Base-by-base conservation (phyloP, 1,140 invertebrate genomes). In the Himalopsyche phryganea region DNA sequence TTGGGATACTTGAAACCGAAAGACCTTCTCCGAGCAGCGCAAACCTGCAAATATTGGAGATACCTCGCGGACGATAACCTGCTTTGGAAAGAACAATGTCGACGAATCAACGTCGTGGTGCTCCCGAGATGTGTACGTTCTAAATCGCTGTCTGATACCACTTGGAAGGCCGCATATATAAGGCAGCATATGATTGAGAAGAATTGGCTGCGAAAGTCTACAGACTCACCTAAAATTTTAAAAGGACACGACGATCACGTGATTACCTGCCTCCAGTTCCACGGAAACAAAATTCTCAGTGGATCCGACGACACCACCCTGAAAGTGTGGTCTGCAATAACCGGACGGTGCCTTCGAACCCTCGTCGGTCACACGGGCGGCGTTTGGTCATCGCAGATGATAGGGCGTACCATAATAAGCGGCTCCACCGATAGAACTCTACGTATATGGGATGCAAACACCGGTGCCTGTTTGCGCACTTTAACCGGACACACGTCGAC, bases 321-420 rank as follows among this genome's bases (percentile, higher is more conserved):
- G 0, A 96, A 95, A 81, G 92, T 98, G 15, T 98, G 95, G 94
- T 94, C 90, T 6, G 91, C 90, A 0, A 83, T 86, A 10, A 92
- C 89, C 7, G 94, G 92, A 58, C 66, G 95, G 90, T 98, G 95
- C 69, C 76, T 97, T 48, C 84, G 91, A 52, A 98, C 92, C 1
- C 78, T 99, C 55, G 84, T 91, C 18, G 96, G 96, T 3, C 97
- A 99, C 71, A 96, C 93, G 0, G 97, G 97, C 36, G 97, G 97
- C 10, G 97, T 99, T 18, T 99, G 97, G 97, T 96, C 93, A 1
- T 96, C 93, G 0, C 94, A 98, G 76, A 96, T 98, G 93, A 85
- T 89, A 0, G 94, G 90, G 0, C 89, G 86, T 63, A 89, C 89
- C 6, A 92, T 98, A 17, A 94, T 98, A 56, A 96, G 92, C 69